Evolutionary conservation across 2,113 vertebrate species (phyloP), one percentile per base, ranked within the genome.

Genomic region (Mesocricetus auratus): DNA sequence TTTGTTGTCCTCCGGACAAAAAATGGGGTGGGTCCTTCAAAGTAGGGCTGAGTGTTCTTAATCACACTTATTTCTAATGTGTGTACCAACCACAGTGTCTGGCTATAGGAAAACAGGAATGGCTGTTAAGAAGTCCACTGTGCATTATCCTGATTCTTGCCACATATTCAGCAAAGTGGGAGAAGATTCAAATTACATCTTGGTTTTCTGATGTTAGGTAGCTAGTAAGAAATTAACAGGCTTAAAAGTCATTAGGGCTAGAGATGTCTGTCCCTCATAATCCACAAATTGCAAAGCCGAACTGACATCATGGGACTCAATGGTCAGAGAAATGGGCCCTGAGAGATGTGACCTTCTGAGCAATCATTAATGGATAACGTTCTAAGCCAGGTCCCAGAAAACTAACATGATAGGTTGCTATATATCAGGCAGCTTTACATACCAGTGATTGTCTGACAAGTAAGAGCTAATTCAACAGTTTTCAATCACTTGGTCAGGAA

Each of bases 1-100:
- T 56, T 33, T 26, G 39, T 60, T 17, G 4, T 29, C 29, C 24
- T 9, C 6, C 1, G 3, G 0, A 42, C 2, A 7, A 53, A 31
- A 2, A 33, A 0, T 39, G n/a, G 0, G 13, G 33, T 50, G 33
- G 2, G 5, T 2, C 36, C 9, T 8, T 50, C 68, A 11, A 60
- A 39, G 4, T 19, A 89, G 39, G 62, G 62, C 16, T 47, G n/a
- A 15, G 13, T 90, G 24, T 90, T 86, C 16, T 66, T 31, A 74
- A 47, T 26, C 24, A 17, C 2, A 8, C 79, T 58, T 53, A 53
- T 24, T 68, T 75, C 64, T 39, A 22, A n/a, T 62, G 22, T 29
- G n/a, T 39, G 7, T 33, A 22, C 12, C n/a, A 89, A 36, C 12
- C 3, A 5, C 42, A 58, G 10, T 62, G 4, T 6, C 42, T 39